Percentiles rank a stretch among this genome's conserved stretches.
Conservation (phyloP, 2,113 vertebrate genomes). For the Parus major region DNA sequence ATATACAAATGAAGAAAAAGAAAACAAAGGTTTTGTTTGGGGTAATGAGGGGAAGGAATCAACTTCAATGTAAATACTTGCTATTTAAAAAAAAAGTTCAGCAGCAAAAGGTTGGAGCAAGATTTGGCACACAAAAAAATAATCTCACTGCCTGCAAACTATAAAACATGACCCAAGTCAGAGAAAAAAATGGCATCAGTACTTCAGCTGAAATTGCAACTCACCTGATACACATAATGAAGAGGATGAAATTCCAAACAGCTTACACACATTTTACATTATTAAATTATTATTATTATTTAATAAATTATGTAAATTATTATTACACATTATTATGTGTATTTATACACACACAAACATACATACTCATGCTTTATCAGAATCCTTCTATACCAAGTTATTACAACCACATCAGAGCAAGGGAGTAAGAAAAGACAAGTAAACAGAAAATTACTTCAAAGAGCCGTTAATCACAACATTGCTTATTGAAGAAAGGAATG, state of each 20-base stretch:
- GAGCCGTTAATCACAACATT: not conserved
- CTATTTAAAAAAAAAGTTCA: not conserved
- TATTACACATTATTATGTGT: not conserved
- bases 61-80: not conserved
- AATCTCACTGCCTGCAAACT: not conserved
- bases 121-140: not conserved
- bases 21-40: not conserved
- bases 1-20: not conserved
- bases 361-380: not conserved
- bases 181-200: not conserved
- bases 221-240: not conserved
- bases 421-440: not conserved
- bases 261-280: not conserved
- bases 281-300: too few species aligned
- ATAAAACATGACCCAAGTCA: not conserved
- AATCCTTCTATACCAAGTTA: not conserved
- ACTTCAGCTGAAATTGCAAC: not conserved
- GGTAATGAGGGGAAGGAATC: not conserved
- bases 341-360: not conserved
- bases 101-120: not conserved
- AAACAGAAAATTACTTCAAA: not conserved
- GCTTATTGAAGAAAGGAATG: not conserved
- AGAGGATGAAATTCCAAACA: not conserved
- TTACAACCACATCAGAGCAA: not conserved
- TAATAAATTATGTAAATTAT: too few species aligned